These are phyloP conservation scores for Brevimyrus niger DNA, from an alignment of 2,113 vertebrate species.

Conservation along the genomic window DNA sequence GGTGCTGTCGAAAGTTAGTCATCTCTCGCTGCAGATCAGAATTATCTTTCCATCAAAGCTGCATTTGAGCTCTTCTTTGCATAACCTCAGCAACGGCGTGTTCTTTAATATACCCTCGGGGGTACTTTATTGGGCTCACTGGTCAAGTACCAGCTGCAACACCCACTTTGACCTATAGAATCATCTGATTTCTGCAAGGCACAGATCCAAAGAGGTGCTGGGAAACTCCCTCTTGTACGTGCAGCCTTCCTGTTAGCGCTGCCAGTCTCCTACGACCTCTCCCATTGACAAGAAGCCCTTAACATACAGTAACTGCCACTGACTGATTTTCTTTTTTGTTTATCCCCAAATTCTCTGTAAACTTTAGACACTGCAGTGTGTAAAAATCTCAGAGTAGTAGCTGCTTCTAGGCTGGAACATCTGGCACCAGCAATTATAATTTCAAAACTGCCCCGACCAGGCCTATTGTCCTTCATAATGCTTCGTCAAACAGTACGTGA, in stretches of 20 bases:
- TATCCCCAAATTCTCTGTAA: background rate
- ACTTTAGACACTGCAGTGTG: background rate
- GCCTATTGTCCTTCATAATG: background rate
- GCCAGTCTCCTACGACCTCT: background rate
- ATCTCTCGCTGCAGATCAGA: background rate
- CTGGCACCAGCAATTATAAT: background rate
- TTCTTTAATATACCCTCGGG: background rate
- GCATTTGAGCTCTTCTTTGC: background rate
- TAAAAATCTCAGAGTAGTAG: background rate
- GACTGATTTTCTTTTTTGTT: background rate
- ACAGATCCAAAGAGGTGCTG: background rate
- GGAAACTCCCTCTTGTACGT: background rate
- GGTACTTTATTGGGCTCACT: background rate
- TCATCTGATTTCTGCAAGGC: background rate
- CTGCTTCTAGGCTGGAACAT: background rate
- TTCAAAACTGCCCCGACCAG: background rate
- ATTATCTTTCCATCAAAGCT: background rate
- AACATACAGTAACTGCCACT: background rate
- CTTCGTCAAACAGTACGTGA: background rate
- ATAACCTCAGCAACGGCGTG: background rate
- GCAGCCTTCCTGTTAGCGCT: background rate
- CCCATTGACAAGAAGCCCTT: background rate
- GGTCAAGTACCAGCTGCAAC: background rate
- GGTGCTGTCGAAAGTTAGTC: background rate
- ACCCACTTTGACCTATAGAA: background rate